Conservation (phyloP, 2,113 vertebrate genomes). For the Zosterops borbonicus region DNA sequence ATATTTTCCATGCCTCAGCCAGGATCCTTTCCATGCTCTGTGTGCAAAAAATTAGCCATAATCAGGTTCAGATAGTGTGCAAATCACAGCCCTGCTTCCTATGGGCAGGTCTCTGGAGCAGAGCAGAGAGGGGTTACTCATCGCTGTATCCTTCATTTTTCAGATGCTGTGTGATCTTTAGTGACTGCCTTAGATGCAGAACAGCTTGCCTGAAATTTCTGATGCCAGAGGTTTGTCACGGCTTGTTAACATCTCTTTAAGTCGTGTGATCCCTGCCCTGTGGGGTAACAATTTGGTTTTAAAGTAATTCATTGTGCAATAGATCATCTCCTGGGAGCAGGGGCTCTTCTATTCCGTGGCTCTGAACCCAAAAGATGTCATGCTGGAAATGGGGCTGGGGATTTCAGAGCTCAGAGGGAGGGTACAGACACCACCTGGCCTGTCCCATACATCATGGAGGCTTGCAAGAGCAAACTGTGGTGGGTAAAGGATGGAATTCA, state of each 20-base stretch:
- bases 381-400: not conserved
- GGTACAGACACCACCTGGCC: not conserved
- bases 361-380: not conserved
- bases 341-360: not conserved
- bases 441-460: not conserved
- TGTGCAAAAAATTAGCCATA: conserved; percentile 44
- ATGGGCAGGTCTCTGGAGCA: conserved; percentile 35
- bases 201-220: conserved; percentile 45
- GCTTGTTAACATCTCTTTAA: conserved; percentile 53
- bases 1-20: conserved; percentile 63
- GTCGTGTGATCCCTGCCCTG: conserved; percentile 47
- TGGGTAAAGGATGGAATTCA: not conserved
- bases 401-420: not conserved
- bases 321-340: conserved; percentile 29
- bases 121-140: conserved; percentile 37
- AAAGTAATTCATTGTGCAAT: conserved; percentile 29
- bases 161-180: conserved; percentile 57
- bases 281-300: not conserved
- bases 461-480: not conserved
- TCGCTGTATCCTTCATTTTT: not conserved
- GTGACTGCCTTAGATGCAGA: conserved; percentile 56
- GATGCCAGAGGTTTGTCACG: conserved; percentile 47
- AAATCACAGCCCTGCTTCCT: conserved; percentile 43
- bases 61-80: conserved; percentile 63
- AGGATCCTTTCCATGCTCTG: conserved; percentile 46